Conservation (phyloP, 1,140 invertebrate genomes). For the Mycetomoellerius zeteki region DNA sequence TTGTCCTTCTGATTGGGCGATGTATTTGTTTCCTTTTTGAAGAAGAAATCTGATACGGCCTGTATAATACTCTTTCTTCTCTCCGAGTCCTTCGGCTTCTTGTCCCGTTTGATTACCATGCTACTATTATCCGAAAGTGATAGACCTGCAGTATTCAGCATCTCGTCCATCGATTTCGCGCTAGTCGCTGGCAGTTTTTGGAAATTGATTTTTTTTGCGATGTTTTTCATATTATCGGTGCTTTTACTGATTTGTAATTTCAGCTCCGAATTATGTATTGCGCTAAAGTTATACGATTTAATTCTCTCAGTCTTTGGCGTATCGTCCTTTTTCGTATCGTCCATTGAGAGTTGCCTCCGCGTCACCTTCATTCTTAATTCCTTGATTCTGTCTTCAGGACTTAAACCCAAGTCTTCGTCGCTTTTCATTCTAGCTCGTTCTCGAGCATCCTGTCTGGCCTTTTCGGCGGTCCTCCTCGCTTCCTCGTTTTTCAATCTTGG, state of each 20-base stretch:
- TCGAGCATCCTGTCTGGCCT: constrained; percentile 90
- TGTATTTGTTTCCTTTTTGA: constrained; percentile 87
- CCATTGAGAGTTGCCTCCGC: constrained; percentile 81
- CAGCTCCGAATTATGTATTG: constrained; percentile 66
- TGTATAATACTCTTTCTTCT: constrained; percentile 94
- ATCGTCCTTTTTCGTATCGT: constrained; percentile 78
- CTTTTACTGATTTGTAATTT: constrained; percentile 85
- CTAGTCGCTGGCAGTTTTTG: constrained; percentile 72
- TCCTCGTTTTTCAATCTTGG: constrained; percentile 86
- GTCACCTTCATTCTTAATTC: constrained; percentile 87
- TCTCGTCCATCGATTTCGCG: constrained; percentile 84
- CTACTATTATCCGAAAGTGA: constrained; percentile 39
- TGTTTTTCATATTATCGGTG: constrained; percentile 83
- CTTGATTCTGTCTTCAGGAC: constrained; percentile 90
- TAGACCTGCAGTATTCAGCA: constrained; percentile 70
- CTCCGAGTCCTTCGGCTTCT: constrained; percentile 89
- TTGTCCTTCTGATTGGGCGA: constrained; percentile 86
- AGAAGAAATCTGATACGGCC: constrained; percentile 93
- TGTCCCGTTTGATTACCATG: constrained; percentile 74
- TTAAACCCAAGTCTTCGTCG: constrained; percentile 91
- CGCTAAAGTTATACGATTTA: constrained; percentile 80
- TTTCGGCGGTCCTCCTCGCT: constrained; percentile 87
- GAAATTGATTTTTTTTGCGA: constrained; percentile 77
- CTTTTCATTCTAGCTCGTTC: constrained; percentile 90
- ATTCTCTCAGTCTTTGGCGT: constrained; percentile 76